phyloP scores from a whole-genome alignment of 2,797 vertebrate genomes.

The Cygnus olor region DNA sequence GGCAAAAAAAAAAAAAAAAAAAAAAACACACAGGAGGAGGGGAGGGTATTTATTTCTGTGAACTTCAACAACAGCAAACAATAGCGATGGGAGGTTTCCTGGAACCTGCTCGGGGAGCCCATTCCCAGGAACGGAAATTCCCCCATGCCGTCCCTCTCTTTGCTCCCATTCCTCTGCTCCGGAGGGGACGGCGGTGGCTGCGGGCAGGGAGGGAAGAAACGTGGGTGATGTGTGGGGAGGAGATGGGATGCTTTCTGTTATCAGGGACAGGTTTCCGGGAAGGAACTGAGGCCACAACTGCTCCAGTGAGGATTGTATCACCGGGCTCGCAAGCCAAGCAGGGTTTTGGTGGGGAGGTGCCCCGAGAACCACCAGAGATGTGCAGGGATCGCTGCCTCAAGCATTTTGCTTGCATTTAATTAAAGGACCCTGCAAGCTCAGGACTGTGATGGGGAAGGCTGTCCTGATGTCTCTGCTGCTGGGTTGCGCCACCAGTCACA shows the following conservation, averaged over 20 bases:
- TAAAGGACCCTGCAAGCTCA: neutral
- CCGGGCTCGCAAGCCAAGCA: rapidly evolving
- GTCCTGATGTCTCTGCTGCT: neutral
- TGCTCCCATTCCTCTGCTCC: neutral
- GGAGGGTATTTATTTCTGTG: slow-evolving; percentile 12
- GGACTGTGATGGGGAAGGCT: rapidly evolving
- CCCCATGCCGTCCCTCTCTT: neutral
- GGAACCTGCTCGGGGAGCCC: neutral
- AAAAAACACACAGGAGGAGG: neutral
- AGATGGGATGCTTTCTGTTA: neutral
- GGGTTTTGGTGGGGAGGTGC: neutral
- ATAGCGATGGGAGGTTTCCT: slow-evolving; percentile 63
- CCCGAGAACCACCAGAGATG: neutral
- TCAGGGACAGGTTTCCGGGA: slow-evolving; percentile 49
- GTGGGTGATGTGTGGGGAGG: neutral
- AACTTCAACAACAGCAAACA: slow-evolving; percentile 42
- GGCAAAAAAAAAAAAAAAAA: neutral
- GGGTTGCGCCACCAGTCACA: neutral
- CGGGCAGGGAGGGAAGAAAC: neutral
- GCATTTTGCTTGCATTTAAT: neutral
- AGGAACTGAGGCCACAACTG: neutral
- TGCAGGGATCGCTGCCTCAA: neutral
- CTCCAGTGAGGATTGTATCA: neutral
- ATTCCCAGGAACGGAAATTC: slow-evolving; percentile 64
- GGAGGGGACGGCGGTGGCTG: neutral